phyloP scores from a whole-genome alignment of 2,888 invertebrate species.

The Encarsia formosa region DNA sequence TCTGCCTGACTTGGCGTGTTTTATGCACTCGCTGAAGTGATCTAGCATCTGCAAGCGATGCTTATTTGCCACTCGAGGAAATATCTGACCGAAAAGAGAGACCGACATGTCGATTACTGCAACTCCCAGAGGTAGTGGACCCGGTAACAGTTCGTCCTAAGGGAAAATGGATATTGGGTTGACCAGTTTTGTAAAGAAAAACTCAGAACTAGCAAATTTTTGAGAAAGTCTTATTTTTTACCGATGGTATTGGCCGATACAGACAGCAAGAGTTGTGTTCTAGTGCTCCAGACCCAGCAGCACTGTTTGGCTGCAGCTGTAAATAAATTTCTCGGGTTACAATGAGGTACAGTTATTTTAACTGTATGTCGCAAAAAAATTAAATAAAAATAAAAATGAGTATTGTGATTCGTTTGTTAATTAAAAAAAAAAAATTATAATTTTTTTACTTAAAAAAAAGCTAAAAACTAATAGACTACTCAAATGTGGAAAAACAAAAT shows the following conservation, averaged over 20 bases:
- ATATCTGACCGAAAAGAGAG: slow-evolving; percentile 86
- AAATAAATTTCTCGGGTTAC: no score
- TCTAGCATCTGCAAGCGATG: slow-evolving; percentile 96
- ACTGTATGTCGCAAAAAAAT: slow-evolving; percentile 1
- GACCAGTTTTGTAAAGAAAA: neutral
- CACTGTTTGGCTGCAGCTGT: slow-evolving; percentile 85
- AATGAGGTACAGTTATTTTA: neutral
- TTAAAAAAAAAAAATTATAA: slow-evolving; percentile 5
- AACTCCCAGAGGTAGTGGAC: slow-evolving; percentile 87
- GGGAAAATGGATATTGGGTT: slow-evolving; percentile 13
- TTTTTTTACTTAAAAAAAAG: neutral
- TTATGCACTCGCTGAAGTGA: slow-evolving; percentile 93
- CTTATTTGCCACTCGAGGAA: slow-evolving; percentile 90
- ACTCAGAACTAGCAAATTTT: neutral
- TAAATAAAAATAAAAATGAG: slow-evolving; percentile 20
- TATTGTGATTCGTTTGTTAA: slow-evolving; percentile 20
- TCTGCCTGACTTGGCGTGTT: slow-evolving; percentile 85
- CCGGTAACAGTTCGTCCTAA: slow-evolving; percentile 63
- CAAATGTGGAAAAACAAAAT: neutral
- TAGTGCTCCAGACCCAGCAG: slow-evolving; percentile 91
- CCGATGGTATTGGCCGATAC: slow-evolving; percentile 65
- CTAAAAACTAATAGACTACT: neutral
- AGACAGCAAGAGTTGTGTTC: slow-evolving; percentile 95
- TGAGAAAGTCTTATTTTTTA: slow-evolving; percentile 39
- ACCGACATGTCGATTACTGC: slow-evolving; percentile 96